phyloP scores from a whole-genome alignment of 1,140 invertebrate genomes.

The Dendroctonus valens region DNA sequence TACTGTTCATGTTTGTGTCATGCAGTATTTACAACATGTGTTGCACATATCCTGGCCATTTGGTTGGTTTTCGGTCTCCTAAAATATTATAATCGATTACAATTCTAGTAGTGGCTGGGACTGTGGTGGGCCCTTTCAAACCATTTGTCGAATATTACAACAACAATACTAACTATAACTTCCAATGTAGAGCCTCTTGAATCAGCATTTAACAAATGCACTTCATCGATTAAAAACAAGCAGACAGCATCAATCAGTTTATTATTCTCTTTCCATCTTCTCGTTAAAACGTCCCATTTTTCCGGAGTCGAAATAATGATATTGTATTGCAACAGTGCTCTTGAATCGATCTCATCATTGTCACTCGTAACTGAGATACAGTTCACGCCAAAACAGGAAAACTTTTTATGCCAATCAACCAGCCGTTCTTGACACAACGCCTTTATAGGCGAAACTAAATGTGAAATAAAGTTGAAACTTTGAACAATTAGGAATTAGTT shows the following conservation, averaged over 20 bases:
- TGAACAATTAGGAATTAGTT: background rate
- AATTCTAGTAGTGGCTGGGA: no score
- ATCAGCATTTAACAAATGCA: conserved; percentile 71
- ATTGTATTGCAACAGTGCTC: conserved; percentile 51
- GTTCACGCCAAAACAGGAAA: conserved; percentile 60
- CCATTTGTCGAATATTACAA: no score
- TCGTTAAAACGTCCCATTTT: conserved; percentile 80
- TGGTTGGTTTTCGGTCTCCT: no score
- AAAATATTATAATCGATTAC: no score
- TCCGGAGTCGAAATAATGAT: conserved; percentile 81
- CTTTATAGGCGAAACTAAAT: conserved; percentile 76
- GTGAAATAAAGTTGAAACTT: background rate
- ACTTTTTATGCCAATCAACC: conserved; percentile 71
- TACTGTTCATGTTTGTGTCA: no score
- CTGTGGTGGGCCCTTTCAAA: no score
- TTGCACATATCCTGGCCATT: no score
- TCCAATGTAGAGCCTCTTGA: conserved; percentile 73
- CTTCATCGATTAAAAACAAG: conserved; percentile 81
- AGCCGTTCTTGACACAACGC: conserved; percentile 71
- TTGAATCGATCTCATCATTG: conserved; percentile 63
- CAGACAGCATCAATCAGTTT: conserved; percentile 62
- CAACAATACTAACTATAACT: conserved; percentile 63
- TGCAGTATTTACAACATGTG: no score
- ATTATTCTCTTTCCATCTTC: conserved; percentile 67
- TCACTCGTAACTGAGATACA: conserved; percentile 77